These are phyloP conservation scores for Alca torda DNA, from an alignment of 2,797 vertebrate species.

Conservation along the genomic window DNA sequence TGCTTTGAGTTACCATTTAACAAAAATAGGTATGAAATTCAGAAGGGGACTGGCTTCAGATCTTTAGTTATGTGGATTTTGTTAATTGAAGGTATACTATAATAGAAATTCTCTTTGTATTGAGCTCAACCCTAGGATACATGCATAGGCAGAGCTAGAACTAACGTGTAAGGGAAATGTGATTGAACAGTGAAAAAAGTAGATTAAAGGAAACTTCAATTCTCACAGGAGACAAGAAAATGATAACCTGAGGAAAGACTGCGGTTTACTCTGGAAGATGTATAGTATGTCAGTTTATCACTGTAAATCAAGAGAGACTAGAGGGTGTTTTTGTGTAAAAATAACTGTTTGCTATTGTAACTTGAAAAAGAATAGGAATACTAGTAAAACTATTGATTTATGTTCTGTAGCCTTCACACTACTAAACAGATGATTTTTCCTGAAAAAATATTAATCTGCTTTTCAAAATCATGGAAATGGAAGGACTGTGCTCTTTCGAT, in stretches of 20 bases:
- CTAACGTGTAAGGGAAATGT: not conserved
- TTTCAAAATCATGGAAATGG: slow-evolving; percentile 6
- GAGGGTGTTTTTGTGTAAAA: slow-evolving; percentile 13
- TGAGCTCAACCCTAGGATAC: not conserved
- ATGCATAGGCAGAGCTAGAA: not conserved
- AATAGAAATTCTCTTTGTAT: not conserved
- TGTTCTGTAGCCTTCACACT: not conserved
- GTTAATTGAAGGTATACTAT: not conserved
- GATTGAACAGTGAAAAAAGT: not conserved
- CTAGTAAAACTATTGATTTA: slow-evolving; percentile 27
- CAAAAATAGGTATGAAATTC: not conserved
- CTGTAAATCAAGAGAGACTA: slow-evolving; percentile 26
- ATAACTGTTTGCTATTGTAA: slow-evolving; percentile 28
- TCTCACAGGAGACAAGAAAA: slow-evolving; percentile 14
- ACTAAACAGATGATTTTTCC: not conserved
- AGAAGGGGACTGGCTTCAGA: not conserved
- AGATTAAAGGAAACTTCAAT: not conserved
- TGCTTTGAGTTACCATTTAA: not conserved
- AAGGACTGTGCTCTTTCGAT: not conserved
- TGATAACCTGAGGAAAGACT: slow-evolving; percentile 33
- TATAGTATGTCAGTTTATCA: slow-evolving; percentile 8
- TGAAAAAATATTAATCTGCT: not conserved
- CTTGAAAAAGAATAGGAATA: not conserved
- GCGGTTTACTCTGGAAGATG: slow-evolving; percentile 12
- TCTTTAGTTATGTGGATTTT: not conserved